Base-by-base conservation (phyloP, 2,797 vertebrate species). In the Myoxocephalus aenaeus region DNA sequence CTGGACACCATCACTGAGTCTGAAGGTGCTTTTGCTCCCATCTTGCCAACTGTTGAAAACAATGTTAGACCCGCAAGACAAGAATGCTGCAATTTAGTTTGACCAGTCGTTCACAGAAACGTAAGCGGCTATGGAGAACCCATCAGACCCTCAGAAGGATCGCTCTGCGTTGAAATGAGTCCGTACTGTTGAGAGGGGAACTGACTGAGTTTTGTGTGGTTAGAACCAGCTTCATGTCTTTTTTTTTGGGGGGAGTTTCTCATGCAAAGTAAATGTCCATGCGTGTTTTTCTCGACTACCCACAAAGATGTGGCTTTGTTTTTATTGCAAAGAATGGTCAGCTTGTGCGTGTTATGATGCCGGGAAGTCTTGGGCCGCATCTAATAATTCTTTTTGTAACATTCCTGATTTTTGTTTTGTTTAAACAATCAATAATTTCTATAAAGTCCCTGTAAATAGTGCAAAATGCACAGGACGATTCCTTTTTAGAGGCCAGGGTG, bases 101-200 rank as follows among this genome's bases (percentile, higher is more conserved):
- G 36, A 76, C n/a, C 53, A 75, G 77, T 68, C 70, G 75, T 83
- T 87, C n/a, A 25, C 4, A 70, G 29, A 74, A 79, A 76, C 77
- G 59, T 77, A 74, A 84, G 48, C 65, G 40, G 71, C 83, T 75
- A 13, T 29, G 46, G 32, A 54, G 40, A 51, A 51, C 34, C 53
- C 46, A 54, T 78, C 42, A 59, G 48, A 65, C 63, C 62, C 59
- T 40, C 57, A 77, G 53, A 22, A 38, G 14, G 12, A 50, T 64
- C 32, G 25, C 54, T 67, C 67, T 20, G n/a, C 20, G 76, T n/a
- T 70, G 32, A 57, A 51, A 53, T 56, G 42, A 40, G 25, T 54
- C 67, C 6, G 63, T n/a, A n/a, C 63, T 75, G 63, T 78, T 25
- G 29, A 63, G 5, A 80, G 38, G 63, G 1, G 63, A 62, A 53